phyloP scores from a whole-genome alignment of 30 jellyfish, hydroid and myxozoan species.

The Aurelia sp. region DNA sequence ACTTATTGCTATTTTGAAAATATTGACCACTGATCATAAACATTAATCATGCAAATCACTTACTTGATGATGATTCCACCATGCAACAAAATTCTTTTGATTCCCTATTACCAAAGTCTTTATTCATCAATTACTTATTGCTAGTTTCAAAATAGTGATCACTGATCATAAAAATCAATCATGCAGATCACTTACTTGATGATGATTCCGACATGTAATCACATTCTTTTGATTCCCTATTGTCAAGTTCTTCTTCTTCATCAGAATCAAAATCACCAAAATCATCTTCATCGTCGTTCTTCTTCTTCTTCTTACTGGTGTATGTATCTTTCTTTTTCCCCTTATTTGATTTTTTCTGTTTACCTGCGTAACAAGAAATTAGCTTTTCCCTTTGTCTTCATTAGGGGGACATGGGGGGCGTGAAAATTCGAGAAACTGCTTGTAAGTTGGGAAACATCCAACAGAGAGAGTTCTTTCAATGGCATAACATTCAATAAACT shows the following conservation, averaged over 20 bases:
- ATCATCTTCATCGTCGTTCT: conserved; percentile 52
- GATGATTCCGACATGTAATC: conserved; percentile 96
- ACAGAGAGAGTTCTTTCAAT: too few species aligned
- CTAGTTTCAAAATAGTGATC: not conserved
- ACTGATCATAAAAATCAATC: not conserved
- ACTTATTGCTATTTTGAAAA: not conserved
- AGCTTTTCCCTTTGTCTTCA: too few species aligned
- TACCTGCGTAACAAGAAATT: not conserved
- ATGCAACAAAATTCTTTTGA: conserved; percentile 88
- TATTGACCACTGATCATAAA: not conserved
- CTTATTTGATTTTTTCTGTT: conserved; percentile 34
- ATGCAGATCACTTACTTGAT: conserved; percentile 56
- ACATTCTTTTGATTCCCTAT: conserved; percentile 88
- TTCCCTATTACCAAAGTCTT: conserved; percentile 82
- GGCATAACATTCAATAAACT: too few species aligned
- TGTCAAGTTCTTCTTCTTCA: conserved; percentile 95
- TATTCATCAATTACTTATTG: too few species aligned
- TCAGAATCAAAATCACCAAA: conserved; percentile 68
- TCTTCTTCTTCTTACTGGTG: conserved; percentile 51
- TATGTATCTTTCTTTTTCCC: conserved; percentile 46
- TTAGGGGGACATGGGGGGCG: too few species aligned
- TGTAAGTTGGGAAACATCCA: too few species aligned
- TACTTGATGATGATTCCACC: conserved; percentile 93
- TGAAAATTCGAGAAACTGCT: too few species aligned
- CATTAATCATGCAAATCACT: not conserved